Evolutionary conservation across 2,113 vertebrate species (phyloP), one percentile per base, ranked within the genome.

Genomic region (Perca schrenkii): DNA sequence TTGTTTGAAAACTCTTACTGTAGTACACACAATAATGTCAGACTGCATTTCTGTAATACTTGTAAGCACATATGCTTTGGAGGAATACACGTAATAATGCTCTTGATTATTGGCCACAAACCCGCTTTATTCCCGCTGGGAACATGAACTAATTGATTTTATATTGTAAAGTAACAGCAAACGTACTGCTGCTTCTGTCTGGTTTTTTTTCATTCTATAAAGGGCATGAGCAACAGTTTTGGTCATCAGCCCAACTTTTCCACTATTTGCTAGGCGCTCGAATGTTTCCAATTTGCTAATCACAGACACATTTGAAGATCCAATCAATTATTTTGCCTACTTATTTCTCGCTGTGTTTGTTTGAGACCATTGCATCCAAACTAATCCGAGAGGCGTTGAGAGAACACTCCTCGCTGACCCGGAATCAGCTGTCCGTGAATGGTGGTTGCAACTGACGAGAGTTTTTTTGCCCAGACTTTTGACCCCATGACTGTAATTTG

Each of bases 361-460:
- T 77, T 61, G 80, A 73, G 70, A 86, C 89, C 64, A 66, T 85
- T 91, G 86, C 90, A 86, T 88, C 74, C 67, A 72, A 91, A 53
- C 76, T n/a, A 80, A 89, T 85, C 82, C 70, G 61, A 66, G 50
- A 34, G 15, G 64, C 52, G 2, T 1, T 3, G 43, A 54, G 61
- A 52, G 57, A n/a, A 62, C 47, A 22, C 10, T 15, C 28, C 43
- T 28, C 49, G 1, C 50, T 89, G 88, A 92, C 85, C 86, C 21
- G 3, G 60, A 86, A 89, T 31, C 58, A 22, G 61, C 63, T 83
- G 50, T 52, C 4, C 52, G 31, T 1, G 56, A 60, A 63, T 8
- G 64, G 40, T 6, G 22, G 15, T 54, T 19, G 22, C 13, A 40
- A n/a, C 34, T 8, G 21, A 57, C 1, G 28, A 17, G 25, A 56